phyloP scores from a whole-genome alignment of 2,797 vertebrate genomes.

The Chloroceryle amazona region DNA sequence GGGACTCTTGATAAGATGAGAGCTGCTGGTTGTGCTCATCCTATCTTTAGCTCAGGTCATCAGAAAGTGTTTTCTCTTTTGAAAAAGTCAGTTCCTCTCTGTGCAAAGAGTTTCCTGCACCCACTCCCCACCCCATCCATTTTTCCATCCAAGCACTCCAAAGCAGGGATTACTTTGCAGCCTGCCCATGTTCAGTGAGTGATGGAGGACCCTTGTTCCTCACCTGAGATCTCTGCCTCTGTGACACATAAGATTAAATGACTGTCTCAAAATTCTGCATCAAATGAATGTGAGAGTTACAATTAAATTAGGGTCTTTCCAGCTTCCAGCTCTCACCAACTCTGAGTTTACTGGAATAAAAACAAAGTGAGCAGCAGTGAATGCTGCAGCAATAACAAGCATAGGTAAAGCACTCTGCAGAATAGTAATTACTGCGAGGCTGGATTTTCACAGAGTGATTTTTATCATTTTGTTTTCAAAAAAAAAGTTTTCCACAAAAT shows the following conservation, averaged over 20 bases:
- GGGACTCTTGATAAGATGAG: neutral
- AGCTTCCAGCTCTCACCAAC: neutral
- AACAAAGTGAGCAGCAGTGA: neutral
- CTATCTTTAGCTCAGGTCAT: slow-evolving; percentile 48
- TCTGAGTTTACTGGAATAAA: neutral
- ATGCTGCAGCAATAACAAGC: neutral
- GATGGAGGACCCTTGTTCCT: neutral
- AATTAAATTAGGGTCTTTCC: neutral
- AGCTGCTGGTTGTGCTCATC: neutral
- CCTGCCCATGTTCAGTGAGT: accelerated
- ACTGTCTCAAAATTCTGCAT: accelerated
- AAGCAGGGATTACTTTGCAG: neutral
- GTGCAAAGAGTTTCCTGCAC: neutral
- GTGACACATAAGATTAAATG: accelerated
- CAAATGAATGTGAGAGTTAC: neutral
- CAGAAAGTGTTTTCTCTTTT: neutral
- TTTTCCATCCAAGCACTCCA: neutral
- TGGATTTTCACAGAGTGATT: neutral
- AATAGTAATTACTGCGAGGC: neutral
- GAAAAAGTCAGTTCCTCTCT: neutral
- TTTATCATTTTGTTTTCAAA: neutral
- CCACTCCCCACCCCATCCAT: accelerated
- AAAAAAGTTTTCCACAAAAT: neutral
- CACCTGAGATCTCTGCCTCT: neutral
- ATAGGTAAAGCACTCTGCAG: neutral